Evolutionary conservation across 2,797 vertebrate species (phyloP), one percentile per base, ranked within the genome.

Genomic region (Orestias chungarensis): DNA sequence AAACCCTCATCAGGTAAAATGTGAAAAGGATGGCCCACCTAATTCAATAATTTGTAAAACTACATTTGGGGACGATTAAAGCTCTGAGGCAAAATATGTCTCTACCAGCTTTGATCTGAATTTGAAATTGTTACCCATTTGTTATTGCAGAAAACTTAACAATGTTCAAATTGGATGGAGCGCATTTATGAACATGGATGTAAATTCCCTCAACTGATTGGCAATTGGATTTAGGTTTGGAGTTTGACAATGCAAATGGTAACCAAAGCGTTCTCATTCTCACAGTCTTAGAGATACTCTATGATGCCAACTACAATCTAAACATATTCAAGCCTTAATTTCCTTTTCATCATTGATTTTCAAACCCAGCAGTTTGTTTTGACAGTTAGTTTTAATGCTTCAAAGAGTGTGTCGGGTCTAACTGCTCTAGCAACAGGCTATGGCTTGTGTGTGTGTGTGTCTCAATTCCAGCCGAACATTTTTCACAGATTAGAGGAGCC

Each of bases 381-480:
- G 64, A 73, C 62, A 66, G 73, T 80, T 81, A 20, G 40, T 69
- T 64, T 64, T 20, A 50, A 69, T 29, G 44, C 11, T 62, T 79
- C 61, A 69, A 65, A 79, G 64, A 78, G 69, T 61, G 14, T 77
- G 38, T 33, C 40, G 61, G 66, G 64, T 47, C 35, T 55, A 29
- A 46, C 65, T 46, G 61, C 42, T 42, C 11, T 52, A 75, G 69
- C 33, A 44, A 66, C 71, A 82, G 72, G 78, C 64, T 66, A 75
- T 50, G 66, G 70, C 71, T 79, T 44, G 49, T 44, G 66, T 62
- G 50, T 47, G 68, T 40, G 23, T 40, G 66, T 86, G 68, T 82
- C 71, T 74, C 70, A 69, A 82, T 81, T 54, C 83, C 69, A 73
- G 69, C 70, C n/a, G 73, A 81, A 76, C 54, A 73, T 78, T 78